These are phyloP conservation scores for Crossaster papposus DNA, from an alignment of 53 echinoderm and acorn worm species.

Conservation along the genomic window DNA sequence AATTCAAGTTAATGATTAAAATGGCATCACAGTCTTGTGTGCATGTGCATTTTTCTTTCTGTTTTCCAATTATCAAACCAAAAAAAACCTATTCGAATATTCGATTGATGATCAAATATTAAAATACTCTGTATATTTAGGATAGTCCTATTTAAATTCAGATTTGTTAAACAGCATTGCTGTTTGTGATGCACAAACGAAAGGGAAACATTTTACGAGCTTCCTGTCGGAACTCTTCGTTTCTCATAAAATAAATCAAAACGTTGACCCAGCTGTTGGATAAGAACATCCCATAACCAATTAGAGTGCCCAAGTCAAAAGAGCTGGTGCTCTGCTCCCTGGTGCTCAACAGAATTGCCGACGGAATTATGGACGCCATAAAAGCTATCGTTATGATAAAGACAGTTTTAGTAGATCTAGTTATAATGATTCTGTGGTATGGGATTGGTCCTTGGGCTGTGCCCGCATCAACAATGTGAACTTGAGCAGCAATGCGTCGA, in stretches of 20 bases:
- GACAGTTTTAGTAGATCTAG: not conserved
- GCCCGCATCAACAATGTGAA: not conserved
- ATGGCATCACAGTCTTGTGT: too few species aligned
- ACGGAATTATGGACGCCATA: not conserved
- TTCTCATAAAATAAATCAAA: conserved; percentile 8
- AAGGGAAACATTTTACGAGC: not conserved
- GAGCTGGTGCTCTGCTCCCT: not conserved
- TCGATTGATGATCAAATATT: too few species aligned
- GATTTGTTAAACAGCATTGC: not conserved
- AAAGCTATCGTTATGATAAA: not conserved
- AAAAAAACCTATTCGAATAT: too few species aligned
- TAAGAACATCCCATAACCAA: not conserved
- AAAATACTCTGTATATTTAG: too few species aligned
- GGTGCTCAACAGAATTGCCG: not conserved
- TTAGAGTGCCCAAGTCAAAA: not conserved
- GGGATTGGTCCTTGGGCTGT: not conserved
- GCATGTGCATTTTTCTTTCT: too few species aligned
- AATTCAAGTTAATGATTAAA: too few species aligned
- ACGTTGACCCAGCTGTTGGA: conserved; percentile 18
- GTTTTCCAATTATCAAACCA: too few species aligned
- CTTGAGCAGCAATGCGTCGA: not conserved
- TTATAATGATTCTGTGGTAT: not conserved
- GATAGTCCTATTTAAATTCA: too few species aligned
- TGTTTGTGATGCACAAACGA: not conserved
- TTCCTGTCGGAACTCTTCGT: not conserved